phyloP scores from a whole-genome alignment of 2,888 invertebrate genomes.

The Sarcophaga rosellei region DNA sequence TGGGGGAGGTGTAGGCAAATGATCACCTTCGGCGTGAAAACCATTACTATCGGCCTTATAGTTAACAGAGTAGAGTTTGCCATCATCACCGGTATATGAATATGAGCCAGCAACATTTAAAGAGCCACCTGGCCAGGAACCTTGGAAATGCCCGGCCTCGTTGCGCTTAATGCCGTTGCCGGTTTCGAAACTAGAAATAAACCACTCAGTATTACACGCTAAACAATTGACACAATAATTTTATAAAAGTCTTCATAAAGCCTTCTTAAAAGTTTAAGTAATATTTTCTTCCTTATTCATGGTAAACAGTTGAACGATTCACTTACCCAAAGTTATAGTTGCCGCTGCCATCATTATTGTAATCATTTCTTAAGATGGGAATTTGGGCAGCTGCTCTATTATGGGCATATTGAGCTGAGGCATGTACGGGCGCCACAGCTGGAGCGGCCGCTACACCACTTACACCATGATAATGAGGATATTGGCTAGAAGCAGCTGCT shows the following conservation, averaged over 20 bases:
- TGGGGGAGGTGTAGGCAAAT: slow-evolving; percentile 89
- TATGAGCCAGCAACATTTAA: slow-evolving; percentile 85
- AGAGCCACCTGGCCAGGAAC: slow-evolving; percentile 84
- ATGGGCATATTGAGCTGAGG: slow-evolving; percentile 50
- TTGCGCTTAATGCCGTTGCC: slow-evolving; percentile 85
- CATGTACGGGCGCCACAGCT: background rate
- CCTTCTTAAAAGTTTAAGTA: too few relatives aligned
- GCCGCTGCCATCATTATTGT: slow-evolving; percentile 84
- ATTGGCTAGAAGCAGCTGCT: slow-evolving; percentile 39
- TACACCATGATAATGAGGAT: slow-evolving; percentile 73
- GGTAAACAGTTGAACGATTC: background rate
- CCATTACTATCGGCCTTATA: slow-evolving; percentile 90
- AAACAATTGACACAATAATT: too few relatives aligned
- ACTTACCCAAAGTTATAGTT: slow-evolving; percentile 85
- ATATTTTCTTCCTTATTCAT: background rate
- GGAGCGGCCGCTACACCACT: slow-evolving; percentile 61
- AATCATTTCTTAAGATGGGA: slow-evolving; percentile 84
- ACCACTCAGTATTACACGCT: too few relatives aligned
- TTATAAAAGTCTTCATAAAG: too few relatives aligned
- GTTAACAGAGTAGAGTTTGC: slow-evolving; percentile 84
- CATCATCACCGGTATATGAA: slow-evolving; percentile 85
- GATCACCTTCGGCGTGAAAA: slow-evolving; percentile 89
- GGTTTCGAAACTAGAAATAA: slow-evolving; percentile 83
- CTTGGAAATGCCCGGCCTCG: slow-evolving; percentile 83
- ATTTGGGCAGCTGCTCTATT: slow-evolving; percentile 80